Conservation (phyloP, 2,113 vertebrate genomes). For the Triplophysa siluroides region DNA sequence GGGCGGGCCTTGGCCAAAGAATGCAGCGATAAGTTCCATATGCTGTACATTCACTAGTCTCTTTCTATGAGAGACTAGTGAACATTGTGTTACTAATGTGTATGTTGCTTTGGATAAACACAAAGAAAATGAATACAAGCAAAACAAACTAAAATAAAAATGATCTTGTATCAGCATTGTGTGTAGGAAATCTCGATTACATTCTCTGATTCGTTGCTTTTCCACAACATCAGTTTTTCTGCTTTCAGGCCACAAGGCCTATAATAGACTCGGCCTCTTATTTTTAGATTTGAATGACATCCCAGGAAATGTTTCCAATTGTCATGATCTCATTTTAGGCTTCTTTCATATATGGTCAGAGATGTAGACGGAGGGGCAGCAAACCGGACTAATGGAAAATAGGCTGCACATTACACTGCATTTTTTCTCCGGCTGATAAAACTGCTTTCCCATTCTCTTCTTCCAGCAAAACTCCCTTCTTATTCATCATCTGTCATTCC, state of each 20-base stretch:
- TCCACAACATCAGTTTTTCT: conserved; percentile 34
- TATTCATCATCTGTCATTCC: conserved; percentile 35
- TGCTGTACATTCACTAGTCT: too few species aligned
- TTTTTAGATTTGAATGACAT: conserved; percentile 75
- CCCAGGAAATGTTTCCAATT: conserved; percentile 70
- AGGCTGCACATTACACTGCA: conserved; percentile 62
- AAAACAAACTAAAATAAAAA: too few species aligned
- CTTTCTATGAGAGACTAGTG: too few species aligned
- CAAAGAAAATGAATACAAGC: too few species aligned
- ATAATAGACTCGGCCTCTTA: conserved; percentile 64
- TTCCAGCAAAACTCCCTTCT: conserved; percentile 56
- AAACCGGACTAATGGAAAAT: conserved; percentile 47
- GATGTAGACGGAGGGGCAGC: conserved; percentile 49
- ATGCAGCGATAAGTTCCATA: too few species aligned
- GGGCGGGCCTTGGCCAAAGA: too few species aligned
- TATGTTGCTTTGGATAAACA: too few species aligned
- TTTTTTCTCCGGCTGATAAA: conserved; percentile 63
- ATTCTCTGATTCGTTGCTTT: conserved; percentile 22
- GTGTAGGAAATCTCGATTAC: neutral
- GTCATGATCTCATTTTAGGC: conserved; percentile 68
- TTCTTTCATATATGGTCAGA: conserved; percentile 48
- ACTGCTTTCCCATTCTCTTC: conserved; percentile 56
- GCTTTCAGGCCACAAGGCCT: conserved; percentile 56
- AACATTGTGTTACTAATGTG: too few species aligned
- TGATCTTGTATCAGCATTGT: neutral